A percentile compares a stretch with the other conserved stretches of the same genome.
phyloP scores from a whole-genome alignment of 1,140 invertebrate species.

The Hetaerina americana region DNA sequence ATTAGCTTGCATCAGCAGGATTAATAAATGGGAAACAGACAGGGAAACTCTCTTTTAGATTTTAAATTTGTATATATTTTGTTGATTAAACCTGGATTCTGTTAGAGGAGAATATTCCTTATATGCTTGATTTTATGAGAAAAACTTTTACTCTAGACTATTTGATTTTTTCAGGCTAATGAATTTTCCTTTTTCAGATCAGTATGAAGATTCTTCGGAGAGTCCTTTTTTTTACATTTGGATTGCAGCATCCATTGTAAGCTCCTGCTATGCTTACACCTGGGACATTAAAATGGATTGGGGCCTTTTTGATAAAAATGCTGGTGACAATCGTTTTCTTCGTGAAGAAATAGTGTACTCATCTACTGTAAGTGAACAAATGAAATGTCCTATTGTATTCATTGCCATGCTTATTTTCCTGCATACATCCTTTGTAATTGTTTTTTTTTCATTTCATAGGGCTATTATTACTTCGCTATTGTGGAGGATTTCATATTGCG shows the following conservation, averaged over 20 bases:
- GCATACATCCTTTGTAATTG: conserved; percentile 8
- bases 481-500: conserved; percentile 88
- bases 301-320: conserved; percentile 68
- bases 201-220: conserved; percentile 29
- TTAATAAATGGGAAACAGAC: too few relatives aligned
- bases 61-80: too few relatives aligned
- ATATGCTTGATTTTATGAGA: too few relatives aligned
- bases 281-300: conserved; percentile 94
- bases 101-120: too few relatives aligned
- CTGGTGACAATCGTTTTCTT: conserved; percentile 59
- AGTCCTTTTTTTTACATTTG: conserved; percentile 59
- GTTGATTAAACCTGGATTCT: too few relatives aligned
- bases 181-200: conserved; percentile 20
- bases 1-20: too few relatives aligned
- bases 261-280: conserved; percentile 61
- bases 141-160: too few relatives aligned
- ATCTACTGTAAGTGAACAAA: conserved; percentile 34
- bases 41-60: too few relatives aligned
- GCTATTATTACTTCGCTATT: conserved; percentile 59
- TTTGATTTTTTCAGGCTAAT: too few relatives aligned
- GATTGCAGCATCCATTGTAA: conserved; percentile 52
- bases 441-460: conserved; percentile 28
- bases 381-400: conserved; percentile 15
- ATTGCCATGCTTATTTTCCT: conserved; percentile 1
- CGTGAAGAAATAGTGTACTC: conserved; percentile 54